These are phyloP conservation scores for Urocitellus parryii DNA, from an alignment of 2,113 vertebrate genomes.

Conservation along the genomic window DNA sequence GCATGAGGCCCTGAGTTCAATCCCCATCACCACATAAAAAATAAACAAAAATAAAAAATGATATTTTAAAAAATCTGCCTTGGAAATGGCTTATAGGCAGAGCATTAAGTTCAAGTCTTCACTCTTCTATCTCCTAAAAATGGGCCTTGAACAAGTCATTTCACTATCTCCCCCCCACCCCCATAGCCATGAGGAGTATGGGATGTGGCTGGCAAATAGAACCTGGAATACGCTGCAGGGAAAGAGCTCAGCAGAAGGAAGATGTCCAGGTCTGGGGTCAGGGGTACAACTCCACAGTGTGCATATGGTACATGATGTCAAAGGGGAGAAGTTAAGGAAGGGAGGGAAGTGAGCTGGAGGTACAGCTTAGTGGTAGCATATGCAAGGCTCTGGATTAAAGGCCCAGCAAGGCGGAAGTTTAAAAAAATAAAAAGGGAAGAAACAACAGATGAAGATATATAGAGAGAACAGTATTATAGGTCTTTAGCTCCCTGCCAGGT, in stretches of 20 bases:
- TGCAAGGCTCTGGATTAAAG: neutral
- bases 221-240: neutral
- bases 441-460: neutral
- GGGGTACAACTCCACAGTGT: neutral
- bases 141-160: neutral
- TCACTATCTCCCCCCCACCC: too few species aligned
- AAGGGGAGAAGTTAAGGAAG: neutral
- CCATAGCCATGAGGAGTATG: neutral
- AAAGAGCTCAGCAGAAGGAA: neutral
- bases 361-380: neutral
- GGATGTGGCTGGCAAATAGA: neutral
- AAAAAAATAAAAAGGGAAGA: neutral
- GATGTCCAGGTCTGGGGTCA: accelerated
- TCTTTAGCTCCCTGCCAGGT: neutral
- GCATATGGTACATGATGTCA: neutral
- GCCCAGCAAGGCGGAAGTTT: neutral
- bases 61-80: neutral
- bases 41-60: too few species aligned
- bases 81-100: neutral
- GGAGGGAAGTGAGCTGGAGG: neutral
- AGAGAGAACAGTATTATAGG: neutral
- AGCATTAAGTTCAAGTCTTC: neutral
- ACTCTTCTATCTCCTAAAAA: neutral
- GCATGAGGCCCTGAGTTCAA: too few species aligned
- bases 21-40: too few species aligned